Evolutionary conservation across 2,888 invertebrate genomes (phyloP), one percentile per base, ranked within the genome.

Genomic region (Escarpia spicata): DNA sequence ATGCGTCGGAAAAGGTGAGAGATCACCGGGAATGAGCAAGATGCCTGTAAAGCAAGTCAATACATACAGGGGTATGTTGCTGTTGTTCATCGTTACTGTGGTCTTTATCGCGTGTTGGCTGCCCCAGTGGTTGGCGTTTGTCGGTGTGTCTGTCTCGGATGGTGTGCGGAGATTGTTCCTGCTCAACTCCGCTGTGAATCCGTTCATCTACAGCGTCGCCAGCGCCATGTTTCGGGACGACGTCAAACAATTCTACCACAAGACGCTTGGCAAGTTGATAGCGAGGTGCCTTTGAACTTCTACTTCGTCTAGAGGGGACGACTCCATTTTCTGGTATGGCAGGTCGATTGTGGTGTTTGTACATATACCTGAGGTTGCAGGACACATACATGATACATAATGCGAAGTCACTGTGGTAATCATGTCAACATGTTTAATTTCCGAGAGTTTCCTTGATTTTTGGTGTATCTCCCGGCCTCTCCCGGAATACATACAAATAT

Each of bases 161-260:
- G 75, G 75, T 26, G 19, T 26, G 75, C n/a, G 75, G 19, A 15
- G 75, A 75, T 0, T 75, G 3, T 75, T 75, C 75, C 75, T 75
- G n/a, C 75, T 75, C 75, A 75, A 75, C 75, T 75, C 75, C 19
- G 75, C 75, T 26, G 75, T 75, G 75, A 75, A 75, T 75, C 75
- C 75, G 75, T 75, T 75, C 75, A 75, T 75, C 2, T 75, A 75
- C 75, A 75, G 75, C 26, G 75, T n/a, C 75, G 75, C 26, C 75
- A 75, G 75, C 75, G 75, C 75, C 75, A 75, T 75, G 75, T 75
- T 75, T 75, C 75, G 75, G 3, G 6, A 75, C 75, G 75, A 75
- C 75, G 75, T 75, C 26, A 75, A 26, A 75, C 75, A 75, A 26
- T 75, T 75, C 75, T 75, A 75, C 75, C 75, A 75, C 75, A 26